Evolutionary conservation across 2,888 invertebrate genomes (phyloP).

Genomic region (Drosophila koepferae): DNA sequence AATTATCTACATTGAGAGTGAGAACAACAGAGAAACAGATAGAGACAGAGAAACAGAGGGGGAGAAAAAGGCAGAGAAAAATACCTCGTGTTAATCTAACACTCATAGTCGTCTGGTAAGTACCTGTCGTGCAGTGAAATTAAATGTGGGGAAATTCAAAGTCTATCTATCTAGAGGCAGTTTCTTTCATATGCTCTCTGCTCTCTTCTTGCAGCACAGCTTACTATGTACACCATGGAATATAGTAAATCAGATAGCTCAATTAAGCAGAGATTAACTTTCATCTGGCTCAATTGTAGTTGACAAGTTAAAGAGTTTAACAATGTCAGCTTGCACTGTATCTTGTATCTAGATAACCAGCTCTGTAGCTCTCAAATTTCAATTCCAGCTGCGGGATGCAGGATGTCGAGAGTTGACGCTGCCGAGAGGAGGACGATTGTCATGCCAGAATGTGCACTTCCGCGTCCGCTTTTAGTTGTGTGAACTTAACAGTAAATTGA

Average conservation of each 20-base stretch:
- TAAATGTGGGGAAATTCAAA: not conserved
- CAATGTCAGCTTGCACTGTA: conserved; percentile 44
- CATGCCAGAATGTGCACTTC: conserved; percentile 80
- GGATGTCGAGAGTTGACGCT: conserved; percentile 35
- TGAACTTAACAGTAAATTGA: conserved; percentile 78
- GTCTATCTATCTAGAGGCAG: not conserved
- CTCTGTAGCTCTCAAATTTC: conserved; percentile 36
- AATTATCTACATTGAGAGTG: not conserved
- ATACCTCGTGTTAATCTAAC: too few species aligned
- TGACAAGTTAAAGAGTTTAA: not conserved
- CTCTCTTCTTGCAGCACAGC: conserved; percentile 14
- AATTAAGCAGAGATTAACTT: not conserved
- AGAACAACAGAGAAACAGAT: not conserved
- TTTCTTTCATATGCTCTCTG: not conserved
- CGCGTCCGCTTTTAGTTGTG: conserved; percentile 74
- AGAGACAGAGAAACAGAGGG: not conserved
- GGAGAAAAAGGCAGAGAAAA: not conserved
- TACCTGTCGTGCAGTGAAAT: not conserved
- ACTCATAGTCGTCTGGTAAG: not conserved
- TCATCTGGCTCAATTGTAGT: not conserved
- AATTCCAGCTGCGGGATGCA: conserved; percentile 44
- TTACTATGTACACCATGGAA: not conserved
- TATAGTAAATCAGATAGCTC: not conserved
- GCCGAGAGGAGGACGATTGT: conserved; percentile 67
- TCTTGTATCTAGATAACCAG: conserved; percentile 40